Evolutionary conservation across 2,888 invertebrate species (phyloP).

Genomic region (Hylaea fasciaria): DNA sequence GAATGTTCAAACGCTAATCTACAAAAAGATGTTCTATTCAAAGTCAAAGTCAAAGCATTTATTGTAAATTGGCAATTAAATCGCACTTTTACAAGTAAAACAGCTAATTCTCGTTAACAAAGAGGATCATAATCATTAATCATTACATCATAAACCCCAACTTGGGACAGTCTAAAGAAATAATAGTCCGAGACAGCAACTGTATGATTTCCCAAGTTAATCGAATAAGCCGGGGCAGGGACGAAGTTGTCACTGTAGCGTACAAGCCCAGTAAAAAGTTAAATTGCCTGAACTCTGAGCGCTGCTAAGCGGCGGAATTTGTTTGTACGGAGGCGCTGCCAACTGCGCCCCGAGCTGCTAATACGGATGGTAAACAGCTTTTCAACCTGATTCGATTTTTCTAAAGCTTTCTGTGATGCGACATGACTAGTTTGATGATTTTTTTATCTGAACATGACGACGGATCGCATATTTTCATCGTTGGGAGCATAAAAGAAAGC

Average conservation of each 20-base stretch:
- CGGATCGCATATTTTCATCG: too few species aligned
- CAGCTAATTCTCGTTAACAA: too few species aligned
- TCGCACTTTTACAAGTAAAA: too few species aligned
- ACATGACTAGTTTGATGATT: neutral
- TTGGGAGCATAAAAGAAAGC: too few species aligned
- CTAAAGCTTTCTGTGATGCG: too few species aligned
- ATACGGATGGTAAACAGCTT: constrained; percentile 37
- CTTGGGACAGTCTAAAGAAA: neutral
- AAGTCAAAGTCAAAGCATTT: too few species aligned
- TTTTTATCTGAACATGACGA: too few species aligned
- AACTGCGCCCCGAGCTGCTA: constrained; percentile 33
- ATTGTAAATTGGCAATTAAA: too few species aligned
- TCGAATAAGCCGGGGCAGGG: constrained; percentile 64
- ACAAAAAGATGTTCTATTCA: too few species aligned
- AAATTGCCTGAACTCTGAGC: constrained; percentile 62
- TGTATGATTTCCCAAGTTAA: constrained; percentile 58
- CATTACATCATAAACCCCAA: too few species aligned
- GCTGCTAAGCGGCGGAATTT: constrained; percentile 49
- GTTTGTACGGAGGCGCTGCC: constrained; percentile 42
- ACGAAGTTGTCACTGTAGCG: constrained; percentile 55
- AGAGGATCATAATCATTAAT: too few species aligned
- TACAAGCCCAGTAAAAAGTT: constrained; percentile 66
- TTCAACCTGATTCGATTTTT: constrained; percentile 5
- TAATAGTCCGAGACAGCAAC: constrained; percentile 30
- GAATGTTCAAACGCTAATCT: too few species aligned